These are phyloP conservation scores for Helicorthomorpha holstii DNA, from an alignment of 1,140 invertebrate genomes.

Conservation along the genomic window DNA sequence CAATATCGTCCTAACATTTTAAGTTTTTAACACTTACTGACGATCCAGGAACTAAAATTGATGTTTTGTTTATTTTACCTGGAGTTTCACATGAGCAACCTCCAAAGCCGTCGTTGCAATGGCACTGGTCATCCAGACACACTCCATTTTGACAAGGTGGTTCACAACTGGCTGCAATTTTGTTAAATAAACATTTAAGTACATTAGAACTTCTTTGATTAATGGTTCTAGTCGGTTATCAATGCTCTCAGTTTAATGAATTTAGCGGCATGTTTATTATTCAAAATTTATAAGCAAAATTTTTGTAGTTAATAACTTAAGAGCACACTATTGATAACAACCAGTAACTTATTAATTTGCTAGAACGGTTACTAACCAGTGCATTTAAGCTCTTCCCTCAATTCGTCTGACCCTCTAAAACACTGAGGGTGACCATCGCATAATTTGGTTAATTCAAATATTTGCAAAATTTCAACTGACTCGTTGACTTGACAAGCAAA, in stretches of 20 bases:
- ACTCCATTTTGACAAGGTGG: conserved; percentile 64
- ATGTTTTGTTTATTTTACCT: conserved; percentile 46
- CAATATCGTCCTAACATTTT: too few relatives aligned
- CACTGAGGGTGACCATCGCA: conserved; percentile 80
- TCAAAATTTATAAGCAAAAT: too few relatives aligned
- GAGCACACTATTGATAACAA: neutral
- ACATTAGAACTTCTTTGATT: too few relatives aligned
- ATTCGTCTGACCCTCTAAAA: conserved; percentile 78
- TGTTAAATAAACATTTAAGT: too few relatives aligned
- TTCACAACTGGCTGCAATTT: conserved; percentile 2
- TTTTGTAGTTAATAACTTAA: neutral
- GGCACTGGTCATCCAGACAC: conserved; percentile 80
- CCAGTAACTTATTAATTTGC: too few relatives aligned
- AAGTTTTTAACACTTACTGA: too few relatives aligned
- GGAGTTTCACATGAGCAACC: conserved; percentile 85
- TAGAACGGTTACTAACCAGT: conserved; percentile 37
- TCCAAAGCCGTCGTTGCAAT: conserved; percentile 87
- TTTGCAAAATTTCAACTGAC: conserved; percentile 79
- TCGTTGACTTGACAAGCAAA: conserved; percentile 95
- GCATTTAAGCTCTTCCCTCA: conserved; percentile 75
- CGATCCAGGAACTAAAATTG: too few relatives aligned
- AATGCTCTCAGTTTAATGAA: too few relatives aligned
- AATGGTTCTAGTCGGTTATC: too few relatives aligned
- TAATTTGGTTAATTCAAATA: conserved; percentile 83
- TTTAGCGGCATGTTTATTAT: too few relatives aligned